Conservation (phyloP, 2,113 vertebrate species). For the Catharus minimus region DNA sequence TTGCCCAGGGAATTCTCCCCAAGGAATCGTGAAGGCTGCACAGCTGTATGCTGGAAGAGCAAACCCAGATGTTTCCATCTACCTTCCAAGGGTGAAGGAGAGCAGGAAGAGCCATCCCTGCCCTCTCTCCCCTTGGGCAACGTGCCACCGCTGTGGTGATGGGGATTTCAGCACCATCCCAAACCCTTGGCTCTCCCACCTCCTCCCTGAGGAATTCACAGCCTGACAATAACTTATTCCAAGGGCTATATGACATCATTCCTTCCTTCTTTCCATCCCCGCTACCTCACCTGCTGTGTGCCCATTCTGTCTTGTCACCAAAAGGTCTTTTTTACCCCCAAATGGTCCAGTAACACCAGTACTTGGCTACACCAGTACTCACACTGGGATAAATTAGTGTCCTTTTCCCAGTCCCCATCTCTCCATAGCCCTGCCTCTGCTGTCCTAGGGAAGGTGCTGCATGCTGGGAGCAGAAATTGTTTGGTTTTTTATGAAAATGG, state of each 20-base stretch:
- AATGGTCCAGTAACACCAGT: not conserved
- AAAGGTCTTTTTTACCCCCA: not conserved
- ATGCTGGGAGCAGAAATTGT: not conserved
- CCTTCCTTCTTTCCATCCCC: not conserved
- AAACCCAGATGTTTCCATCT: not conserved
- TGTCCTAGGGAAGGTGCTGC: not conserved
- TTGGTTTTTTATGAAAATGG: not conserved
- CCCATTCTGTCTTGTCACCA: not conserved
- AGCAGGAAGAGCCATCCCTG: not conserved
- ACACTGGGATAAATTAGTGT: not conserved
- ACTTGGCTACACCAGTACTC: not conserved
- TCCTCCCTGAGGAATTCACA: not conserved
- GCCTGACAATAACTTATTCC: not conserved
- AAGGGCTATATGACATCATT: slow-evolving; percentile 17
- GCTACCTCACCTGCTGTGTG: not conserved
- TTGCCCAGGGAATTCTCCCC: not conserved
- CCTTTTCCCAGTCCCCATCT: not conserved
- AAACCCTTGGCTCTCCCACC: not conserved
- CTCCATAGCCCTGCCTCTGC: rapidly evolving
- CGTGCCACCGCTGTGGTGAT: not conserved
- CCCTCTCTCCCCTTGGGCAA: not conserved
- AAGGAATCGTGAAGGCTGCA: not conserved
- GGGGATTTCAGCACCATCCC: not conserved
- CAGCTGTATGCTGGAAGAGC: not conserved
- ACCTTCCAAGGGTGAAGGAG: not conserved